Base-by-base conservation (phyloP, 2,113 vertebrate species). In the Epinephelus cyanopodus region DNA sequence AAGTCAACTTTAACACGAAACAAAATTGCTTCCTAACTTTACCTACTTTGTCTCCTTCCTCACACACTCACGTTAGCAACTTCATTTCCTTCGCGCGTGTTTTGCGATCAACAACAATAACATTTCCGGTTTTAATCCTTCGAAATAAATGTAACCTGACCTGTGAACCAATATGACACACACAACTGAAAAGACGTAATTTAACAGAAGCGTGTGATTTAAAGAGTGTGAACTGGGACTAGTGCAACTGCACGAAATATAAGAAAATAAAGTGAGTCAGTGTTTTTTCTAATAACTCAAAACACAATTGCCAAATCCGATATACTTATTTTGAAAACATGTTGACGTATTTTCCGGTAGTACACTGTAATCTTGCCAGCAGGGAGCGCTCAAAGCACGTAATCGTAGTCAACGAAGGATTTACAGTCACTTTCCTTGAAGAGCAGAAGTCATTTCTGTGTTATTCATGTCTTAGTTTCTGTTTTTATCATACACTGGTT, bases 131-230 rank as follows among this genome's bases (percentile, higher is more conserved):
- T 4, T 12, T 6, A 0, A 2, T 5, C n/a, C 3, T 90, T 85
- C 89, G 87, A 3, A 91, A 73, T 88, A 91, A 84, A 77, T 2
- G 37, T 25, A 3, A n/a, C 4, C 0, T 19, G 15, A 23, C 12
- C 47, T 3, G 42, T 37, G 27, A 14, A 17, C 0, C 8, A 18
- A 8, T 11, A 8, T 60, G n/a, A 18, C 5, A 8, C 18, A n/a
- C 23, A 73, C 25, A n/a, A 61, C 13, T 0, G 1, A 45, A 14
- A n/a, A 21, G 6, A 12, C 3, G 2, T 29, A 61, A 15, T 57
- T 7, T 25, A 18, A 45, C 18, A 33, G 0, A 50, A 15, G 14
- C 27, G 14, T 14, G 15, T 19, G 0, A 60, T 18, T 10, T 0
- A 56, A 39, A 23, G 0, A 6, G 29, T 65, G 33, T 64, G 15